A percentile compares a stretch with the other conserved stretches of the same genome.
Evolutionary conservation across 2,113 vertebrate genomes (phyloP).

Genomic region (Panurus biarmicus): DNA sequence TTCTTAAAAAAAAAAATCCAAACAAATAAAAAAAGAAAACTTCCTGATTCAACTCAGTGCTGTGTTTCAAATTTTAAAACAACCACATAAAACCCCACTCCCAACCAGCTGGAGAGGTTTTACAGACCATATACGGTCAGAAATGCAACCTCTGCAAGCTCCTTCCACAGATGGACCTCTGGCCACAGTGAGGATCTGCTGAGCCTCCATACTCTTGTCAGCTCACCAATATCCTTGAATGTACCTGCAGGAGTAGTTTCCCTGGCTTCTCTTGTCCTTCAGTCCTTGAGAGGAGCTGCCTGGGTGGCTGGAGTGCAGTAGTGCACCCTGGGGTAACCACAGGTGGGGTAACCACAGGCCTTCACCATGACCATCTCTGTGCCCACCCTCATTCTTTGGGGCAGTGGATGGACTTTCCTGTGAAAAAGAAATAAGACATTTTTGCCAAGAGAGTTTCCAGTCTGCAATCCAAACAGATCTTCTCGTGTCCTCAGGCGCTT

Average conservation of each 20-base stretch:
- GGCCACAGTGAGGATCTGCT: neutral
- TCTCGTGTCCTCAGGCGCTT: neutral
- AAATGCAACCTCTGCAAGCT: neutral
- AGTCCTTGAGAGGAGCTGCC: neutral
- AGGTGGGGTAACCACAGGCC: neutral
- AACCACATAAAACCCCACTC: neutral
- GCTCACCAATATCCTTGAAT: neutral
- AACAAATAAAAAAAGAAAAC: neutral
- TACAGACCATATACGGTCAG: neutral
- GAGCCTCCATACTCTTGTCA: neutral
- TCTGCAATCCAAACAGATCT: neutral
- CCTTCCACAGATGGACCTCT: neutral
- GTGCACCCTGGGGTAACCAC: neutral
- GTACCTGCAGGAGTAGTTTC: neutral
- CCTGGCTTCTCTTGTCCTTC: neutral
- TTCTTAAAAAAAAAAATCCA: neutral
- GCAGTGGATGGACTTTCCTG: neutral
- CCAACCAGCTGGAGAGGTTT: neutral
- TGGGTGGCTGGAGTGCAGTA: neutral
- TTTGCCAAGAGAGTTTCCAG: neutral
- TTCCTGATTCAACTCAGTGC: neutral
- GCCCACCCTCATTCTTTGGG: neutral
- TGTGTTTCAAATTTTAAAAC: neutral
- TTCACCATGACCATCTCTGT: neutral
- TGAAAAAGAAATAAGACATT: neutral